Evolutionary conservation across 2,888 invertebrate genomes (phyloP), one percentile per base, ranked within the genome.

Genomic region (Stictocephala bisonia): DNA sequence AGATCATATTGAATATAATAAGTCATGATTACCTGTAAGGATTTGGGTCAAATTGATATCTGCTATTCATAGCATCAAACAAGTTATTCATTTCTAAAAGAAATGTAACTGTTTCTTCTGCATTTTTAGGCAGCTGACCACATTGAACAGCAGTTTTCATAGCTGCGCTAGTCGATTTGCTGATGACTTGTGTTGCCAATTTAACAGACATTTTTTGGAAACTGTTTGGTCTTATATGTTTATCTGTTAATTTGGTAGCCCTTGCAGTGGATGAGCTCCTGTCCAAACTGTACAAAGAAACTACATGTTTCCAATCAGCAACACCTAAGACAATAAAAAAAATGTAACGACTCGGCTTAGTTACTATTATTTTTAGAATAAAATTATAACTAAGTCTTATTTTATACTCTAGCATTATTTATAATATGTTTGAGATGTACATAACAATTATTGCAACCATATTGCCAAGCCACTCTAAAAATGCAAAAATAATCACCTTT

Each of bases 151-250:
- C 51, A 3, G 51, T 69, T 29, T 20, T 29, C 69, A 69, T 51
- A 3, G 51, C 69, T 18, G 69, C 15, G 15, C 51, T 48, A 27
- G 26, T 26, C 3, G 67, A 7, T 15, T 48, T 13, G 26, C 67
- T 67, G 44, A 67, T 44, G 3, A 67, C 67, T 24, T 67, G 67
- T 26, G 67, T 67, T 15, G 48, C 67, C 26, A 67, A 22, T 24
- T 51, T 69, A 9, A 69, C 69, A 18, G 48, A 27, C 27, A 69
- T 69, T 24, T 69, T 69, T n/a, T 51, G 29, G 27, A 68, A 68
- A 3, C 9, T 13, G 9, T 51, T 69, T 1, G 69, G 69, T 20
- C 18, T 2, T 0, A 69, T 29, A 18, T 69, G 69, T 27, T 22
- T 53, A 6, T 27, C 35, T 20, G 56, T 53, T 35, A 70, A 31